Evolutionary conservation across 35 echinoderm and acorn worm genomes (phyloP), one percentile per base, ranked within the genome.

Genomic region (Ptychodera flava): DNA sequence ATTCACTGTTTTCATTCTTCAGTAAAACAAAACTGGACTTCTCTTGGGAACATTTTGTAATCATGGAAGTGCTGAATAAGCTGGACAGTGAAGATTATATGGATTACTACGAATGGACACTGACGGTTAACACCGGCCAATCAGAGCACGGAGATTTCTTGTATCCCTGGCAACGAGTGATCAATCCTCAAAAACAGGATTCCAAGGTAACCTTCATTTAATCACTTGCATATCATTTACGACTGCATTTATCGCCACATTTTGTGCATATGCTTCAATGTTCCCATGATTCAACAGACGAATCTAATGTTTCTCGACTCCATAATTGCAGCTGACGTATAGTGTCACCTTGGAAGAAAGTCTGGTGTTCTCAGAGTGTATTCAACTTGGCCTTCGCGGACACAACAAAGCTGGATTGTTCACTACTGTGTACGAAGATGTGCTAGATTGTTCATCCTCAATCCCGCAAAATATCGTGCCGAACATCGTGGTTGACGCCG

Each of bases 51-150:
- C 6, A 64, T 6, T 64, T 64, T 64, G 45, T 64, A 6, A 64
- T 12, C 22, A 6, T 64, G 22, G 45, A 64, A 64, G 45, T 64
- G 45, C 22, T 64, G 6, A 64, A 64, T 64, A 64, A 64, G 22
- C 22, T 64, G 45, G 45, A 64, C 45, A 64, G 45, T 64, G 6
- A 64, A 12, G 6, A 64, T 12, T 64, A 64, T 53, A 86, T 90
- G 88, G 77, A 90, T 79, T 82, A 85, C 75, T 90, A 90, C 31
- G 88, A 90, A 83, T 90, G 88, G 88, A 85, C 83, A 27, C 31
- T 90, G 32, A 1, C 84, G 12, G 83, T 85, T 79, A 37, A 34
- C 31, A 22, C 22, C 22, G 45, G 45, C 6, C 6, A 6, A 12
- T 64, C 45, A 64, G 33, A 34, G 31, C 29, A 76, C 31, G 35